Conservation (phyloP, 2,888 invertebrate genomes). For the Drosophila limbata region DNA sequence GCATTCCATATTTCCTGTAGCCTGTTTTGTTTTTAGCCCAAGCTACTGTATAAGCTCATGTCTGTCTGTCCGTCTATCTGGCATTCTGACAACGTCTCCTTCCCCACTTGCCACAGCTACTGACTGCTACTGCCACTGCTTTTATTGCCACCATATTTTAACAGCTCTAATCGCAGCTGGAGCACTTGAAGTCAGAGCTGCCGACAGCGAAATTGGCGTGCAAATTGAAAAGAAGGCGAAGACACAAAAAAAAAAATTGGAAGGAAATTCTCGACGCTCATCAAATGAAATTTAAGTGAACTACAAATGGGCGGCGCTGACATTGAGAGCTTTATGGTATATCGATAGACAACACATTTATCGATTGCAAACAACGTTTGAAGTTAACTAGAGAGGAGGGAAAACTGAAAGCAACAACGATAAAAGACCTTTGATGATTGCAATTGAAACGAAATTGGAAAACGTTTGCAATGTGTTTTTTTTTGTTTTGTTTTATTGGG, state of each 20-base stretch:
- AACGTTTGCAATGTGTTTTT: conserved; percentile 27
- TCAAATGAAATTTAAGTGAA: conserved; percentile 60
- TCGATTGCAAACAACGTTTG: conserved; percentile 55
- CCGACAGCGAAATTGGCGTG: conserved; percentile 70
- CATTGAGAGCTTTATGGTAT: conserved; percentile 42
- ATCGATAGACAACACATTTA: conserved; percentile 52
- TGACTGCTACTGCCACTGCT: conserved; percentile 30
- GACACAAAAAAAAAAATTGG: conserved; percentile 10
- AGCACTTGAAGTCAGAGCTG: conserved; percentile 44
- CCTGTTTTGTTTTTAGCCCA: conserved; percentile 33
- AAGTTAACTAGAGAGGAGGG: conserved; percentile 28
- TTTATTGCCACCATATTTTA: conserved; percentile 76
- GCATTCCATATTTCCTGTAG: conserved; percentile 50
- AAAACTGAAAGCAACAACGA: conserved; percentile 32
- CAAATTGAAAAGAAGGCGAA: conserved; percentile 62
- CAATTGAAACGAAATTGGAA: conserved; percentile 72
- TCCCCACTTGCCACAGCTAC: conserved; percentile 2
- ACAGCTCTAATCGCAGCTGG: conserved; percentile 60
- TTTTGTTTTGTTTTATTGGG: not conserved
- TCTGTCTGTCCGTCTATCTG: conserved; percentile 9
- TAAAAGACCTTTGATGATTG: conserved; percentile 57
- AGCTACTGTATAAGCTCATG: conserved; percentile 32
- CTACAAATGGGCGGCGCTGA: conserved; percentile 53
- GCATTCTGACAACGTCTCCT: conserved; percentile 12
- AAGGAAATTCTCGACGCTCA: conserved; percentile 35